These are phyloP conservation scores for Selene dorsalis DNA, from an alignment of 2,797 vertebrate species.

Conservation along the genomic window DNA sequence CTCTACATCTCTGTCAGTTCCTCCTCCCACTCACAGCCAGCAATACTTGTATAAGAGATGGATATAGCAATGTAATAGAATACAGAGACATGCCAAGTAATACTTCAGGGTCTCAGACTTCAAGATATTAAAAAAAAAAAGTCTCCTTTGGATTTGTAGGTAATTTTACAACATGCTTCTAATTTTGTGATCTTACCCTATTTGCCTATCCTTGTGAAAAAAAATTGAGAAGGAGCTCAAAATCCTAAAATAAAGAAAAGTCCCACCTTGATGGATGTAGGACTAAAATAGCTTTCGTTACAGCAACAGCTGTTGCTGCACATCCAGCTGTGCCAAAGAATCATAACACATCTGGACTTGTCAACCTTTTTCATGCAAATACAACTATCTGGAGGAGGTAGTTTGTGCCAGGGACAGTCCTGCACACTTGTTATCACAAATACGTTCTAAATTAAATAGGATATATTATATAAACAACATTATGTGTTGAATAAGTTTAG, in stretches of 20 bases:
- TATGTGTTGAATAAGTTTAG: not conserved
- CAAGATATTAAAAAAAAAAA: not conserved
- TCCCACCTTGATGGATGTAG: not conserved
- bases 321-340: constrained; percentile 29
- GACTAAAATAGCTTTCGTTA: not conserved
- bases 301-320: constrained; percentile 21
- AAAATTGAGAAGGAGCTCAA: constrained; percentile 7
- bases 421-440: not conserved
- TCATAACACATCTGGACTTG: constrained; percentile 14
- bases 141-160: not conserved
- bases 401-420: not conserved
- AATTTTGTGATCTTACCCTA: not conserved
- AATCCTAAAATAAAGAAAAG: constrained; percentile 7
- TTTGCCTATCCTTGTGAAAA: constrained; percentile 7
- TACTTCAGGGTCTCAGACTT: not conserved
- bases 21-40: not conserved
- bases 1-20: not conserved
- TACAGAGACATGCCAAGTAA: not conserved
- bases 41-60: not conserved
- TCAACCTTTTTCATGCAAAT: not conserved
- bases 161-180: not conserved
- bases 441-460: not conserved
- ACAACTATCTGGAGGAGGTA: not conserved
- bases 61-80: no score
- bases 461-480: not conserved